Evolutionary conservation across 2,113 vertebrate species (phyloP), one percentile per base, ranked within the genome.

Genomic region (Protobothrops flavoviridis): DNA sequence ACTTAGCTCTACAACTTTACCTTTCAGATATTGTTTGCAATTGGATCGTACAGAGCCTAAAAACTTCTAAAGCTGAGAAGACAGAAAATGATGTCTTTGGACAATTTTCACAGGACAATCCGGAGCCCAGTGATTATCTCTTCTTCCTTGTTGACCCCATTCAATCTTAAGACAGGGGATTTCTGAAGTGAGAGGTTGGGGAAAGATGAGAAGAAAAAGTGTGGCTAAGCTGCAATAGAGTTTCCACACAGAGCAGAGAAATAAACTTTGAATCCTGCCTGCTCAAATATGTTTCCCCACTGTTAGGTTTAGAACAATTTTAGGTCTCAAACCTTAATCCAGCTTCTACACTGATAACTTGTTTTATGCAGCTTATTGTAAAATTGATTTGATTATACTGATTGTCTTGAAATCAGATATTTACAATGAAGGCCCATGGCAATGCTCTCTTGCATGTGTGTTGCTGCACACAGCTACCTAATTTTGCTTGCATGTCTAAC

Each of bases 81-180:
- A 95, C 90, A 89, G 87, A 97, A 90, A 91, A 98, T 97, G 97
- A 93, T 96, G 93, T 95, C 97, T 92, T 96, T 96, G 91, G 93
- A 93, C 86, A 95, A 91, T 59, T 57, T 87, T 0, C 93, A 94
- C 94, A 96, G 96, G 90, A 94, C 93, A 92, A 29, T 97, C 93
- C 90, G 6, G 88, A 97, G 95, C 90, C 98, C 97, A 95, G 98
- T 98, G 98, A 97, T 50, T 95, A 20, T 88, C 13, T 93, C 43
- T 0, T 95, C 59, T 95, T 15, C 29, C 48, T 85, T 33, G 64
- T 93, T 15, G 21, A n/a, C 7, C 26, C 21, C 7, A 39, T 3
- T 45, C 43, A 12, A 24, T 50, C 45, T 87, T 26, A 12, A 87
- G 11, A 50, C 26, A 15, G 85, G 23, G 45, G 85, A 48, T 48